These are phyloP conservation scores for Isurus oxyrinchus DNA, from an alignment of 2,113 vertebrate species.

Conservation along the genomic window DNA sequence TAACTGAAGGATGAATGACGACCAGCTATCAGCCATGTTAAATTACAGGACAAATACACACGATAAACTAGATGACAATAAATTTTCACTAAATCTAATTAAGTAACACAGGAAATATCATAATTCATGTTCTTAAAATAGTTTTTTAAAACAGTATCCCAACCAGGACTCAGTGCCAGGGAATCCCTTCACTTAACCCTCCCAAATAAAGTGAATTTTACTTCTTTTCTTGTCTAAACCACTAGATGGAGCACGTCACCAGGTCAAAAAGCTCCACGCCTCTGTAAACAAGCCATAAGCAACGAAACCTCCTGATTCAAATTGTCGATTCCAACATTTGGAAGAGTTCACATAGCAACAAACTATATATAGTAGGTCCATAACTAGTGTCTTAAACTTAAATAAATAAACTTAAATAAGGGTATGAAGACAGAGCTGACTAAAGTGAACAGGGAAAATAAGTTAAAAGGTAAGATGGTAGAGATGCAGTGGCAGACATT, in stretches of 20 bases:
- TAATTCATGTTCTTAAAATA: not conserved
- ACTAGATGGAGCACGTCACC: not conserved
- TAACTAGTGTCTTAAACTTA: not conserved
- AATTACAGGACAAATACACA: not conserved
- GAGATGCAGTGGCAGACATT: no score
- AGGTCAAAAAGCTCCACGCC: not conserved
- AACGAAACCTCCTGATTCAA: not conserved
- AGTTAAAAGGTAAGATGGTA: no score
- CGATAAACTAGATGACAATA: not conserved
- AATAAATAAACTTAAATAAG: no score
- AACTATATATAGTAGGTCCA: no score
- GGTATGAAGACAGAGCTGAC: no score
- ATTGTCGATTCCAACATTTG: not conserved
- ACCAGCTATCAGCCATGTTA: not conserved
- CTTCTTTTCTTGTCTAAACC: not conserved
- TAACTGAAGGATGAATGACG: not conserved
- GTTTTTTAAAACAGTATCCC: not conserved
- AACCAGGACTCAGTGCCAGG: not conserved
- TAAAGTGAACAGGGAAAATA: no score
- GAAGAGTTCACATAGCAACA: not conserved
- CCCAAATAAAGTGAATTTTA: not conserved
- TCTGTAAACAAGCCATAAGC: not conserved
- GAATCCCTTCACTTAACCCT: not conserved
- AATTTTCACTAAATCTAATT: not conserved
- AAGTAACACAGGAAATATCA: not conserved